Evolutionary conservation across 2,888 invertebrate species (phyloP).

Genomic region (Drosophila subsilvestris): DNA sequence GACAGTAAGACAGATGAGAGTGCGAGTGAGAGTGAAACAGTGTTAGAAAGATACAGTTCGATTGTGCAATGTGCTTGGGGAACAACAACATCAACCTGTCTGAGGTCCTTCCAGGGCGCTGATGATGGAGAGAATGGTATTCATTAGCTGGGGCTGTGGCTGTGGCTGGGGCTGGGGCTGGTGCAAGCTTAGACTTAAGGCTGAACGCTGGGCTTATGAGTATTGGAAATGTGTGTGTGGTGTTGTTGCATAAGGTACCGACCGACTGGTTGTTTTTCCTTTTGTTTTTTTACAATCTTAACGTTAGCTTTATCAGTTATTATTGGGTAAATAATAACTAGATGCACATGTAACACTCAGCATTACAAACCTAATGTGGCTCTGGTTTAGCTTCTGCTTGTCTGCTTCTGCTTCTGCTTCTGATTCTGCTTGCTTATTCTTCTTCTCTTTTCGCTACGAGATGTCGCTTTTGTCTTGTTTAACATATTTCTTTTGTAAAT

Average conservation of each 20-base stretch:
- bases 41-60: constrained; percentile 4
- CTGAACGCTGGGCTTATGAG: constrained; percentile 63
- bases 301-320: constrained; percentile 60
- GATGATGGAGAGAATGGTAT: constrained; percentile 19
- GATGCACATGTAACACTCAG: constrained; percentile 52
- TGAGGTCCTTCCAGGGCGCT: not conserved
- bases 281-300: constrained; percentile 71
- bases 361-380: constrained; percentile 47
- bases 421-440: constrained; percentile 37
- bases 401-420: constrained; percentile 3
- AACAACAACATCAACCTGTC: not conserved
- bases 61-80: constrained; percentile 1
- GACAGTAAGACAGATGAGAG: constrained; percentile 18
- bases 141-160: constrained; percentile 5
- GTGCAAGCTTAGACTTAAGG: constrained; percentile 69
- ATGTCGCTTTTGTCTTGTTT: constrained; percentile 49
- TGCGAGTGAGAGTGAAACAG: not conserved
- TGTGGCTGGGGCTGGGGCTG: constrained; percentile 18
- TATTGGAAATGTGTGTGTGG: constrained; percentile 63
- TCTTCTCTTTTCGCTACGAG: constrained; percentile 55
- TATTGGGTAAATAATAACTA: constrained; percentile 44
- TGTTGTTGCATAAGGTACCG: constrained; percentile 71
- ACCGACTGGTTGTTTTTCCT: constrained; percentile 58
- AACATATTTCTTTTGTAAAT: constrained; percentile 22
- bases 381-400: constrained; percentile 24